These are phyloP conservation scores for Mesorhabditis spiculigera DNA, from an alignment of 2,888 invertebrate species.

Conservation along the genomic window DNA sequence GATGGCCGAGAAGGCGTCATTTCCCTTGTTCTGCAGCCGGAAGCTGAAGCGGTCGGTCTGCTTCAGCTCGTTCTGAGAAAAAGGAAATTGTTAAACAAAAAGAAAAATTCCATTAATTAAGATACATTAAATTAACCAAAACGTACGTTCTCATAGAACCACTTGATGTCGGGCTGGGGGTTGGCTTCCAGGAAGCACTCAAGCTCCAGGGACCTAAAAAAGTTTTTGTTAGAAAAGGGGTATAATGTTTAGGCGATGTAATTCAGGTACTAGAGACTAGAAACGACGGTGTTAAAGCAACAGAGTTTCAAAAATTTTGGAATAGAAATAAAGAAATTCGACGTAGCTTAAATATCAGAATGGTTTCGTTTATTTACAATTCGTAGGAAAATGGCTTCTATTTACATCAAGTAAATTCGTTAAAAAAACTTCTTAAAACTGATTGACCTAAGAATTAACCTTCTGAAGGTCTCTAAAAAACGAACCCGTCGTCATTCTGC, in stretches of 20 bases:
- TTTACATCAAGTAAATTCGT: no score
- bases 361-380: no score
- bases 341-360: no score
- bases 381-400: no score
- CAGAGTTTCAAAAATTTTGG: no score
- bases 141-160: constrained; percentile 58
- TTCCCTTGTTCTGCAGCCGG: constrained; percentile 53
- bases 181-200: constrained; percentile 59
- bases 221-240: no score
- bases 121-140: not conserved
- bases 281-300: no score
- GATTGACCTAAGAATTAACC: not conserved
- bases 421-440: no score
- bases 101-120: not conserved
- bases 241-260: no score
- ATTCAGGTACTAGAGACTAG: no score
- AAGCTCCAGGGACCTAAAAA: constrained; percentile 46
- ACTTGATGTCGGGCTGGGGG: constrained; percentile 58
- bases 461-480: not conserved
- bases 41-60: constrained; percentile 50
- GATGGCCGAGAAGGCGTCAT: constrained; percentile 56
- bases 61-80: constrained; percentile 52
- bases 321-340: no score
- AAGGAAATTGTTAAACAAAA: not conserved
- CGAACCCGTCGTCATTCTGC: constrained; percentile 57